Percentiles rank a stretch among this genome's conserved stretches.
These are phyloP conservation scores for Punctoribates punctum DNA, from an alignment of 2,888 invertebrate species.

Conservation along the genomic window DNA sequence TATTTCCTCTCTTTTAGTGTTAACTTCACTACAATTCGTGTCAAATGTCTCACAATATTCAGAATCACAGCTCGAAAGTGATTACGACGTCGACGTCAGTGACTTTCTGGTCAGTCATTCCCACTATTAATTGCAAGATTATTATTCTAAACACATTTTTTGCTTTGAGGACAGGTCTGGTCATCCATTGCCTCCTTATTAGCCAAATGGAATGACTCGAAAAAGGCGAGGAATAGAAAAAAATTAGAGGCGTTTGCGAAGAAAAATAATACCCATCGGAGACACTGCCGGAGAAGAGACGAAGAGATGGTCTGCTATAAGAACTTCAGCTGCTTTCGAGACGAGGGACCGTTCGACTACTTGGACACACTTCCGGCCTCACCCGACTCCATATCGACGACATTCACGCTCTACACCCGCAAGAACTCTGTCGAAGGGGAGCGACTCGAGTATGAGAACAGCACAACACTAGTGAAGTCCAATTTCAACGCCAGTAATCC, in stretches of 20 bases:
- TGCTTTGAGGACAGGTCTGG: slow-evolving; percentile 45
- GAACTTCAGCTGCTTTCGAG: slow-evolving; percentile 86
- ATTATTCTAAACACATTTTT: no score
- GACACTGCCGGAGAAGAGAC: slow-evolving; percentile 62
- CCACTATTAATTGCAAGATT: no score
- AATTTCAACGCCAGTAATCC: slow-evolving; percentile 72
- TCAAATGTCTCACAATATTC: neutral
- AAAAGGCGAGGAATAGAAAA: slow-evolving; percentile 40
- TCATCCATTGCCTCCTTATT: slow-evolving; percentile 68
- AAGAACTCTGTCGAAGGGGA: slow-evolving; percentile 50
- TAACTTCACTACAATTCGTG: neutral
- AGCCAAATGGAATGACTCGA: slow-evolving; percentile 61
- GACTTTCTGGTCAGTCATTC: slow-evolving; percentile 13
- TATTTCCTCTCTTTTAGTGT: neutral
- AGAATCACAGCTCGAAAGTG: neutral
- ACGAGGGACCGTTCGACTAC: slow-evolving; percentile 83
- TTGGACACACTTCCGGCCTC: slow-evolving; percentile 73
- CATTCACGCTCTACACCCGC: slow-evolving; percentile 67
- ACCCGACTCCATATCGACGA: slow-evolving; percentile 63
- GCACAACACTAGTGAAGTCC: slow-evolving; percentile 56
- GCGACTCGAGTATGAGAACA: slow-evolving; percentile 51
- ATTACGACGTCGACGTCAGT: slow-evolving; percentile 23
- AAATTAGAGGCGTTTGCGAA: neutral
- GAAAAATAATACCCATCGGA: slow-evolving; percentile 1
- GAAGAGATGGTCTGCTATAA: slow-evolving; percentile 77